Conservation (phyloP, 2,797 vertebrate genomes). For the Sorex maritimensis region DNA sequence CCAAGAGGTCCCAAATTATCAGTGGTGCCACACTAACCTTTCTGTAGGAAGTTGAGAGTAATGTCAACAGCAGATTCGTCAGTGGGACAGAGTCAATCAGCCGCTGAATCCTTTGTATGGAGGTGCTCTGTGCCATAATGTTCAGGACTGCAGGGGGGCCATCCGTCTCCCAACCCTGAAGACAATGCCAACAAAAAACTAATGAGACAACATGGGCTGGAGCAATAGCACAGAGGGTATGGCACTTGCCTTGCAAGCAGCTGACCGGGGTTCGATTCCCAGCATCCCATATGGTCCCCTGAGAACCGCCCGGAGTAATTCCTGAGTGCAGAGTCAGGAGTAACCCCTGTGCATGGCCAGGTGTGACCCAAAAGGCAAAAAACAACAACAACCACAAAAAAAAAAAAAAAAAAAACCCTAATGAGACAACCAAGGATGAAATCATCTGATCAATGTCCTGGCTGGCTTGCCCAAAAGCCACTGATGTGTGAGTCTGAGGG, state of each 20-base stretch:
- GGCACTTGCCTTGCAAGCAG: too few species aligned
- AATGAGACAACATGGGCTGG: background rate
- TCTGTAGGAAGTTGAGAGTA: constrained; percentile 98
- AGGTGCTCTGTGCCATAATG: constrained; percentile 98
- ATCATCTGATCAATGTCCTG: background rate
- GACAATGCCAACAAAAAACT: background rate
- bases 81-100: constrained; percentile 98
- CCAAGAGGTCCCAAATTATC: background rate
- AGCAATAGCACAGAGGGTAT: too few species aligned
- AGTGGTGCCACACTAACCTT: constrained; percentile 91
- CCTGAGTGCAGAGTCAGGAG: too few species aligned
- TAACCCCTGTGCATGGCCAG: too few species aligned
- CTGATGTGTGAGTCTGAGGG: background rate
- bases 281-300: too few species aligned
- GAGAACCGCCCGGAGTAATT: too few species aligned
- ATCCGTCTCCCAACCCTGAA: constrained; percentile 96
- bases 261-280: too few species aligned
- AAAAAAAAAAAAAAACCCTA: background rate
- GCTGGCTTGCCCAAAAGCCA: background rate
- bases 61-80: constrained; percentile 96
- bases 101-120: constrained; percentile 98
- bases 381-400: too few species aligned
- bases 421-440: background rate
- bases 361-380: too few species aligned
- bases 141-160: constrained; percentile 97